Evolutionary conservation across 2,888 invertebrate species (phyloP).

Genomic region (Timandra comae): DNA sequence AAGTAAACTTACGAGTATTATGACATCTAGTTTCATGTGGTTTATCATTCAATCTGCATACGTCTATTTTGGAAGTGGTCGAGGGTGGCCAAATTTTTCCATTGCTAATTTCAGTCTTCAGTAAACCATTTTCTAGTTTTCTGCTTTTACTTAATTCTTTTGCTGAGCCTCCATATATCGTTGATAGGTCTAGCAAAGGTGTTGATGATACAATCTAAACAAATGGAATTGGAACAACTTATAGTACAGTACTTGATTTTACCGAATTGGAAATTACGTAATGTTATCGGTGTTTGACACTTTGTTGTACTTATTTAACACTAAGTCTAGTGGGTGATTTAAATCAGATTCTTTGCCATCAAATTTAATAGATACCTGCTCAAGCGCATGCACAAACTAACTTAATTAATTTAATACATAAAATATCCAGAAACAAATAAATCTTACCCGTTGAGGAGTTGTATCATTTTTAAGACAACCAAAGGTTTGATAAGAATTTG

Average conservation of each 20-base stretch:
- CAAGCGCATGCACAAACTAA: no score
- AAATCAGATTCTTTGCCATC: no score
- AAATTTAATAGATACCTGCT: no score
- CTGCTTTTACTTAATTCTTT: slow-evolving; percentile 24
- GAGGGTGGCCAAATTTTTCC: slow-evolving; percentile 43
- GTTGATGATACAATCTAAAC: slow-evolving; percentile 37
- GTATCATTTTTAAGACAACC: slow-evolving; percentile 34
- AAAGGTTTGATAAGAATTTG: slow-evolving; percentile 37
- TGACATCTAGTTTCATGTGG: slow-evolving; percentile 34
- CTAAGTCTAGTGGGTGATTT: no score
- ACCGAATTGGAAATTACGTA: no score
- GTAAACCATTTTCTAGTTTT: slow-evolving; percentile 28
- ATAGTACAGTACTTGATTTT: no score
- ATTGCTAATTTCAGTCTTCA: slow-evolving; percentile 35
- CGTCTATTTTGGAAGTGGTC: slow-evolving; percentile 21
- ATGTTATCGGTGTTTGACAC: no score
- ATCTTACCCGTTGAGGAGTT: slow-evolving; percentile 35
- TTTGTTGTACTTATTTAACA: no score
- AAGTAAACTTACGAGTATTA: slow-evolving; percentile 32
- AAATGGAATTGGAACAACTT: no score
- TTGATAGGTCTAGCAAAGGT: slow-evolving; percentile 32
- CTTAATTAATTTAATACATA: no score
- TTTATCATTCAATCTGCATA: slow-evolving; percentile 30
- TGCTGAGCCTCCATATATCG: slow-evolving; percentile 27
- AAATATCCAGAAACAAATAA: no score